phyloP scores from a whole-genome alignment of 2,888 invertebrate species.

The Pristionchus mayeri region DNA sequence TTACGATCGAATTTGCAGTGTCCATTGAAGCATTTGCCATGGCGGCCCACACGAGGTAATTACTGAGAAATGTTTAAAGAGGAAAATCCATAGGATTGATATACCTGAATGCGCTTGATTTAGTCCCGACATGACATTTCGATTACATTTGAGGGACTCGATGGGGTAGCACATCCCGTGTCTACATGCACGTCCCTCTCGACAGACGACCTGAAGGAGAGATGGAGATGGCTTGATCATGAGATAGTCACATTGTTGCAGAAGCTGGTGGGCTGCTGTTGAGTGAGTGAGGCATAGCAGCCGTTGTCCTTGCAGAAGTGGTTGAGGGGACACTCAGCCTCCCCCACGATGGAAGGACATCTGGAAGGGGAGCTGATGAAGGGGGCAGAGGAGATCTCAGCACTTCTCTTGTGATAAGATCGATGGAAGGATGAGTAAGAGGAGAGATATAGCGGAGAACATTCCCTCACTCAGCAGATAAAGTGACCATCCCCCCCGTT shows the following conservation, averaged over 20 bases:
- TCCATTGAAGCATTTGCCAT: constrained; percentile 46
- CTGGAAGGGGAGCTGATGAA: not conserved
- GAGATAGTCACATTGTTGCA: constrained; percentile 28
- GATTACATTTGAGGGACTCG: constrained; percentile 41
- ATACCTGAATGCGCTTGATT: constrained; percentile 43
- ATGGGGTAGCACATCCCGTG: constrained; percentile 50
- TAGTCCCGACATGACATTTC: constrained; percentile 12
- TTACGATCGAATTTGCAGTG: constrained; percentile 38
- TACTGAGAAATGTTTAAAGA: not conserved
- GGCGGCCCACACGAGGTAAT: constrained; percentile 38
- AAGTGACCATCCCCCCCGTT: not conserved
- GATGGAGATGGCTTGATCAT: not conserved
- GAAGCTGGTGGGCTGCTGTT: constrained; percentile 20
- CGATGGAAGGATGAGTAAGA: not conserved
- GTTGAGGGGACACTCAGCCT: constrained; percentile 45
- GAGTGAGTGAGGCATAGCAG: constrained; percentile 38
- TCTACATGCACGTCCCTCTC: constrained; percentile 35
- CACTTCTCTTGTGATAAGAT: constrained; percentile 1
- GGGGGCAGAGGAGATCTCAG: too few species aligned
- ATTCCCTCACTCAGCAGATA: not conserved
- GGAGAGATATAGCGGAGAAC: not conserved
- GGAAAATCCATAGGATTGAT: not conserved
- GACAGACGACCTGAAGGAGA: constrained; percentile 16
- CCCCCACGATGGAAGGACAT: constrained; percentile 39
- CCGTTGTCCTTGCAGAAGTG: constrained; percentile 44